Base-by-base conservation (phyloP, 2,888 invertebrate species). In the Dynastes grantii region DNA sequence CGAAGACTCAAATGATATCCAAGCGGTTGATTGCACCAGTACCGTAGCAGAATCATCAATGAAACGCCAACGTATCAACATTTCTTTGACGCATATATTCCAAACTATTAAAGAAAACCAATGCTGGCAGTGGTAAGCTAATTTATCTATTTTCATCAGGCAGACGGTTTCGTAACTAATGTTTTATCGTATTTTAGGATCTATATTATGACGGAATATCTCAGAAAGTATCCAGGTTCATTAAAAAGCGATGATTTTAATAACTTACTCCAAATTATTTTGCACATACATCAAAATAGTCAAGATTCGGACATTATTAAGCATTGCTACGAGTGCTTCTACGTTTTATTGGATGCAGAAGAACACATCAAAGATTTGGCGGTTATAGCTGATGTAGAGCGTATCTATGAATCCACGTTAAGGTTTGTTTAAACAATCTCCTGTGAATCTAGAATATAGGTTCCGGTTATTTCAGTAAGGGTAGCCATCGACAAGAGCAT, bases 151-250 rank as follows among this genome's bases (percentile, higher is more conserved):
- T 53, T n/a, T 11, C 13, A 29, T n/a, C 51, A 11, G 2, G 16
- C 11, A 5, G 5, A 37, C 32, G 32, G 6, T 37, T 37, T 5
- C 32, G 0, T 13, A 16, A 58, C 6, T 22, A 58, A 8, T 16
- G 55, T 8, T 58, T 76, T 53, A 40, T 45, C n/a, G 13, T 70
- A 58, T 22, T 86, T 79, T 37, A 88, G 89, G 85, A 85, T 90
- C 55, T 88, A 88, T 80, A 84, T 90, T 37, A 84, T 89, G 32
- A 85, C 84, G 8, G 84, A 84, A 45, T 81, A 90, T 37, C 83
- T 90, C 27, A 84, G 85, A 76, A 87, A 86, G 65, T 89, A 90
- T 85, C 90, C 90, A 0, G 83, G 87, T 40, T 84, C 87, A 29
- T 84, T 91, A 49, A 85, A 85, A 64, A 80, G 82, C 2, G 81